These are phyloP conservation scores for Drosophila parvula DNA, from an alignment of 1,140 invertebrate genomes.

Conservation along the genomic window DNA sequence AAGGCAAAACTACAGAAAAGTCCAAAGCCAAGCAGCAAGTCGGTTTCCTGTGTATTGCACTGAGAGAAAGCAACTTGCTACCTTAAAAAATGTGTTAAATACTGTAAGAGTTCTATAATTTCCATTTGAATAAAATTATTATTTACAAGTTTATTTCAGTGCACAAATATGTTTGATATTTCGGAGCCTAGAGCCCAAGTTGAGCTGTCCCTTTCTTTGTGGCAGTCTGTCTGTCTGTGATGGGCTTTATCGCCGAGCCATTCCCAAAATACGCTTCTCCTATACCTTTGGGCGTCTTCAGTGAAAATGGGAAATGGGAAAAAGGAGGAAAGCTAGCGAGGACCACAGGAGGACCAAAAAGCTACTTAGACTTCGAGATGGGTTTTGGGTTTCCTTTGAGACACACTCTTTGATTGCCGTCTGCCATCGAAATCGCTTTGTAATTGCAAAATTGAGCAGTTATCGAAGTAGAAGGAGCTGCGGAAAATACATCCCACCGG, in stretches of 20 bases:
- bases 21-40: conserved; percentile 28
- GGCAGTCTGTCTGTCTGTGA: conserved; percentile 5
- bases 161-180: conserved; percentile 8
- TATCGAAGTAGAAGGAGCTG: background rate
- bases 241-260: conserved; percentile 26
- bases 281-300: conserved; percentile 45
- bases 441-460: conserved; percentile 50
- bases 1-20: conserved; percentile 22
- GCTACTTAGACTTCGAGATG: conserved; percentile 19
- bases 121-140: too few species aligned
- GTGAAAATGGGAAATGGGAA: conserved; percentile 23
- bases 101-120: too few species aligned
- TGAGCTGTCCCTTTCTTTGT: conserved; percentile 17
- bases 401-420: conserved; percentile 34
- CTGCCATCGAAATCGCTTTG: conserved; percentile 54
- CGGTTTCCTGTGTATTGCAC: conserved; percentile 2
- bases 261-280: conserved; percentile 35
- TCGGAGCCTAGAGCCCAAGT: conserved; percentile 18
- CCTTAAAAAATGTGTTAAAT: too few species aligned
- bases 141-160: background rate
- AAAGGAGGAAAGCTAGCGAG: background rate
- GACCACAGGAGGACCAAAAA: conserved; percentile 5
- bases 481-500: background rate
- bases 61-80: background rate
- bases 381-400: conserved; percentile 30